Percentiles rank a stretch among this genome's conserved stretches.
phyloP scores from a whole-genome alignment of 1,140 invertebrate genomes.

The Drosophila santomea region DNA sequence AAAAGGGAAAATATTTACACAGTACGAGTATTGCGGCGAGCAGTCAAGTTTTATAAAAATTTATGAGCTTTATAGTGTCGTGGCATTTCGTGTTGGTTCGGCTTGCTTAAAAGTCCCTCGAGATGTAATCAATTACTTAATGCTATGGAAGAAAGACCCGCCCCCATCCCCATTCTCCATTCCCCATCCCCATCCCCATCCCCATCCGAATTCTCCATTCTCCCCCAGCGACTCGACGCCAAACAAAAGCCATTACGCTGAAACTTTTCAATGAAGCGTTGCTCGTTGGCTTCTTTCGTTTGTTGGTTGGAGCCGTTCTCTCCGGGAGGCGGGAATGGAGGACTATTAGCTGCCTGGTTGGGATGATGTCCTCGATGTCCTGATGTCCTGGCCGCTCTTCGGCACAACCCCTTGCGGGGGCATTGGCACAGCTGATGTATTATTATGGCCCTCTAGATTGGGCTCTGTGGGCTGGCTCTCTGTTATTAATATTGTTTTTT shows the following conservation, averaged over 20 bases:
- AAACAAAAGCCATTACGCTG: conserved; percentile 82
- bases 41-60: conserved; percentile 81
- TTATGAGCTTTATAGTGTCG: conserved; percentile 81
- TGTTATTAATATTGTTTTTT: conserved; percentile 83
- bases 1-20: conserved; percentile 60
- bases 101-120: conserved; percentile 84
- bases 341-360: conserved; percentile 57
- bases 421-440: conserved; percentile 81
- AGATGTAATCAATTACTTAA: conserved; percentile 85
- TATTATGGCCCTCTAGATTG: conserved; percentile 71
- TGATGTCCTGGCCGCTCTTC: conserved; percentile 37
- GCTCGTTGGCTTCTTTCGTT: conserved; percentile 18
- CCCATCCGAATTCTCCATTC: conserved; percentile 5
- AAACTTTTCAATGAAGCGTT: conserved; percentile 82
- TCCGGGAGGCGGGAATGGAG: not conserved
- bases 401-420: conserved; percentile 73
- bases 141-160: conserved; percentile 72
- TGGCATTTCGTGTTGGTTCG: conserved; percentile 65
- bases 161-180: not conserved
- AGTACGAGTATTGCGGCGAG: conserved; percentile 60
- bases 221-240: conserved; percentile 49
- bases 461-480: conserved; percentile 58
- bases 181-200: conserved; percentile 18
- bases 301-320: conserved; percentile 27
- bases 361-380: conserved; percentile 54